These are phyloP conservation scores for Cyclopterus lumpus DNA, from an alignment of 2,797 vertebrate species.

Conservation along the genomic window DNA sequence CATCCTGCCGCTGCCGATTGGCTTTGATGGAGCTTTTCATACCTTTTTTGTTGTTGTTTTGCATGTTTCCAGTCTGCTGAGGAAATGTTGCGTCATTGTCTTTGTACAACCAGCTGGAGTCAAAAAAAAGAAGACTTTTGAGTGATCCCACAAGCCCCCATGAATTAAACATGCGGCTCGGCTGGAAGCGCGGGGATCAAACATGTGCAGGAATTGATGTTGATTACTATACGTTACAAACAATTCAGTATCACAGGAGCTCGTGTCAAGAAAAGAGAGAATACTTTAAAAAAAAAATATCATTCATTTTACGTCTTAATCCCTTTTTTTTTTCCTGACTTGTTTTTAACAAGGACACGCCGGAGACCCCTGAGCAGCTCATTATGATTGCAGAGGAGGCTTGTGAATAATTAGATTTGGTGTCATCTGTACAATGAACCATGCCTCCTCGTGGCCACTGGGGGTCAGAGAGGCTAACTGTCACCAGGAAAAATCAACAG, in stretches of 20 bases:
- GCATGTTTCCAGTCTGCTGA: constrained; percentile 53
- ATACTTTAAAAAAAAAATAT: constrained; percentile 1
- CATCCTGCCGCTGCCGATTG: constrained; percentile 56
- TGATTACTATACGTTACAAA: constrained; percentile 36
- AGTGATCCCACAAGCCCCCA: constrained; percentile 51
- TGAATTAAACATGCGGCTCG: constrained; percentile 77
- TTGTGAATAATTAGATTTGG: constrained; percentile 3
- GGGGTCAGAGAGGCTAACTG: constrained; percentile 26
- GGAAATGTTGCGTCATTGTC: constrained; percentile 52
- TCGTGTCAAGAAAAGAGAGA: constrained; percentile 14
- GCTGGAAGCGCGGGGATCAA: constrained; percentile 63
- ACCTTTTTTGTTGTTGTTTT: constrained; percentile 59
- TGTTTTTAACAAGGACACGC: constrained; percentile 6
- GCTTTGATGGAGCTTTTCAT: constrained; percentile 47
- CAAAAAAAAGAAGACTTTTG: constrained; percentile 46
- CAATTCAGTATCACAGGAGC: constrained; percentile 25
- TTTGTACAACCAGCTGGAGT: constrained; percentile 53
- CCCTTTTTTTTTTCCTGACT: constrained; percentile 10
- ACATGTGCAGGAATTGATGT: constrained; percentile 53
- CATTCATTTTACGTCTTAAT: constrained; percentile 19
- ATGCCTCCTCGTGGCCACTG: background rate
- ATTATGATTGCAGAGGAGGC: constrained; percentile 25
- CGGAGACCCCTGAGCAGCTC: constrained; percentile 12
- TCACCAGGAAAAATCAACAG: constrained; percentile 6
- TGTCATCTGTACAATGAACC: constrained; percentile 15